Conservation (phyloP, 2,113 vertebrate genomes). For the Taurulus bubalis region DNA sequence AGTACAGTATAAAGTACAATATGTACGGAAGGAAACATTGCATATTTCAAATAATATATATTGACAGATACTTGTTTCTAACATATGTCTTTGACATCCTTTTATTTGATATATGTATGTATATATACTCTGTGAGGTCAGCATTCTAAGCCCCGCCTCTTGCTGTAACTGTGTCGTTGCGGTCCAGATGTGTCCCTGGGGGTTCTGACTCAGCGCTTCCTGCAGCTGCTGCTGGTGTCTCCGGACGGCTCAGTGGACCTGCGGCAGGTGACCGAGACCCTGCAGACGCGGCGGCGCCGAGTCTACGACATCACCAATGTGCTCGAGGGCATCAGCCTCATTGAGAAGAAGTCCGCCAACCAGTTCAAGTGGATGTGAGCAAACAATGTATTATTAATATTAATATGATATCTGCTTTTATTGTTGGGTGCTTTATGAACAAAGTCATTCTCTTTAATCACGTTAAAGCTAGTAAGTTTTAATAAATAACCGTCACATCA, state of each 20-base stretch:
- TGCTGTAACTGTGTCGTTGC: background rate
- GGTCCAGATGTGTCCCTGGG: constrained; percentile 85
- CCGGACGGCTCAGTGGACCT: constrained; percentile 89
- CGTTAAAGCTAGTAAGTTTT: too few species aligned
- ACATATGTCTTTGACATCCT: too few species aligned
- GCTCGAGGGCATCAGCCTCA: constrained; percentile 87
- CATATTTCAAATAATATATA: too few species aligned
- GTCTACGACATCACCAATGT: constrained; percentile 93
- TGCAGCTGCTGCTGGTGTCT: constrained; percentile 86
- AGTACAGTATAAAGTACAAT: too few species aligned
- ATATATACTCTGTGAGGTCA: too few species aligned
- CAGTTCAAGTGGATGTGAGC: constrained; percentile 93
- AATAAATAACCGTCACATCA: too few species aligned
- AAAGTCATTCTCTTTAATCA: too few species aligned
- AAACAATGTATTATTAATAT: background rate
- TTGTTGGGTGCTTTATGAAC: too few species aligned
- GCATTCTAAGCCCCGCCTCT: background rate
- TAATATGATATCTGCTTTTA: background rate
- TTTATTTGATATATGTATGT: too few species aligned
- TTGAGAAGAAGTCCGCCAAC: constrained; percentile 88
- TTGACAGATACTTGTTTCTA: too few species aligned
- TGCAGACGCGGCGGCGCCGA: constrained; percentile 87
- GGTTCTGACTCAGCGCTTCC: constrained; percentile 87
- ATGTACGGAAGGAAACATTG: too few species aligned
- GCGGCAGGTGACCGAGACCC: constrained; percentile 81